These are phyloP conservation scores for Alfaro cultratus DNA, from an alignment of 2,797 vertebrate genomes.

Conservation along the genomic window DNA sequence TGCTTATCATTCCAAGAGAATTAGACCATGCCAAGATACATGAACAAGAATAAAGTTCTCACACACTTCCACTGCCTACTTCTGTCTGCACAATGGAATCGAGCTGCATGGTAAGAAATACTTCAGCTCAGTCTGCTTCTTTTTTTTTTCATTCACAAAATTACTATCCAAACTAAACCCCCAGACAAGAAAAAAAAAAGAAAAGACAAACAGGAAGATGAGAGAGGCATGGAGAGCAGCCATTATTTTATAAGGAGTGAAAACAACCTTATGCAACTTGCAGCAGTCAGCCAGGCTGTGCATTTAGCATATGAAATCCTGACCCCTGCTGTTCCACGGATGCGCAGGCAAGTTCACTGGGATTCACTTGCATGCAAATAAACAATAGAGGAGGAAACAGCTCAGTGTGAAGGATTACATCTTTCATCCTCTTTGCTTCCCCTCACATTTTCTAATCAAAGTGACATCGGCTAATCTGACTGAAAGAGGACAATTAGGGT, in stretches of 20 bases:
- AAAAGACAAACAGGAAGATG: conserved; percentile 8
- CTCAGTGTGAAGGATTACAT: not conserved
- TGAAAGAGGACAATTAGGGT: conserved; percentile 34
- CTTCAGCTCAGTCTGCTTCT: conserved; percentile 7
- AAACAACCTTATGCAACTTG: conserved; percentile 12
- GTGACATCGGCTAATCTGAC: conserved; percentile 3
- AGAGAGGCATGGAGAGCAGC: conserved; percentile 12
- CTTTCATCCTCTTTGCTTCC: not conserved
- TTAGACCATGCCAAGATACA: conserved; percentile 32
- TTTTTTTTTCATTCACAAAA: conserved; percentile 32
- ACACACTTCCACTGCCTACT: not conserved
- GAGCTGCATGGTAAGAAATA: conserved; percentile 23
- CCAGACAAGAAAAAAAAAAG: conserved; percentile 14
- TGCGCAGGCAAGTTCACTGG: conserved; percentile 27
- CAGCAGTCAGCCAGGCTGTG: conserved; percentile 16
- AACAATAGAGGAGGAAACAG: conserved; percentile 25
- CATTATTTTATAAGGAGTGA: conserved; percentile 15
- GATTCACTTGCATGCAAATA: conserved; percentile 22
- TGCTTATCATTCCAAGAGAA: conserved; percentile 56
- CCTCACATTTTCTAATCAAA: conserved; percentile 14
- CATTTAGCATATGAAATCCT: conserved; percentile 73
- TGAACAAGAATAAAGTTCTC: conserved; percentile 35
- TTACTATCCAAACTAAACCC: conserved; percentile 22
- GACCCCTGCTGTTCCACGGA: conserved; percentile 79
- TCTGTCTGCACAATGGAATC: conserved; percentile 9